phyloP scores from a whole-genome alignment of 2,888 invertebrate species.

The Ptychoptera albimana region DNA sequence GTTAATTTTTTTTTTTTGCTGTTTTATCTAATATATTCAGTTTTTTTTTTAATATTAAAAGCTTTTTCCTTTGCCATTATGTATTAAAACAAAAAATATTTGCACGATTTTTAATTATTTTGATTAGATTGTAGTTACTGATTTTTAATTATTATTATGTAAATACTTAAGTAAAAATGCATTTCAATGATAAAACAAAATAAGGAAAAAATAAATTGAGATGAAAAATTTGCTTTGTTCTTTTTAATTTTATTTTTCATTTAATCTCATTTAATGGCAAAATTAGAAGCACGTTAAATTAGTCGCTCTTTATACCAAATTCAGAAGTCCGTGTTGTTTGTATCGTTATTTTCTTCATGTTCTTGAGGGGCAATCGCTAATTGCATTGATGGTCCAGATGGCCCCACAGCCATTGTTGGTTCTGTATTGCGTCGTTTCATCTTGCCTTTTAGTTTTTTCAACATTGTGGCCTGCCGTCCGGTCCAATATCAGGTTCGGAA shows the following conservation, averaged over 20 bases:
- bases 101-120: no score
- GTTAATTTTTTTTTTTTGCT: no score
- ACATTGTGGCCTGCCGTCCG: conserved; percentile 85
- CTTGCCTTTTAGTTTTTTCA: conserved; percentile 95
- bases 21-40: no score
- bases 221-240: no score
- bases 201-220: neutral
- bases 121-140: no score
- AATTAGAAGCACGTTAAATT: conserved; percentile 36
- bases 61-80: no score
- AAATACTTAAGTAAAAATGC: no score
- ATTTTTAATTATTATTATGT: no score
- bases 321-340: conserved; percentile 43
- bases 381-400: conserved; percentile 26
- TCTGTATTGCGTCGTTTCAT: conserved; percentile 93
- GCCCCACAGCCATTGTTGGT: conserved; percentile 48
- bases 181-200: neutral
- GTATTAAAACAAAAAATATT: no score
- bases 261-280: no score
- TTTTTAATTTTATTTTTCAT: conserved; percentile 4
- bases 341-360: conserved; percentile 20
- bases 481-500: conserved; percentile 15
- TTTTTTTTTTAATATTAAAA: no score
- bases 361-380: conserved; percentile 30
- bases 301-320: conserved; percentile 58